Evolutionary conservation across 2,113 vertebrate genomes (phyloP), one percentile per base, ranked within the genome.

Genomic region (Pitta sordida): DNA sequence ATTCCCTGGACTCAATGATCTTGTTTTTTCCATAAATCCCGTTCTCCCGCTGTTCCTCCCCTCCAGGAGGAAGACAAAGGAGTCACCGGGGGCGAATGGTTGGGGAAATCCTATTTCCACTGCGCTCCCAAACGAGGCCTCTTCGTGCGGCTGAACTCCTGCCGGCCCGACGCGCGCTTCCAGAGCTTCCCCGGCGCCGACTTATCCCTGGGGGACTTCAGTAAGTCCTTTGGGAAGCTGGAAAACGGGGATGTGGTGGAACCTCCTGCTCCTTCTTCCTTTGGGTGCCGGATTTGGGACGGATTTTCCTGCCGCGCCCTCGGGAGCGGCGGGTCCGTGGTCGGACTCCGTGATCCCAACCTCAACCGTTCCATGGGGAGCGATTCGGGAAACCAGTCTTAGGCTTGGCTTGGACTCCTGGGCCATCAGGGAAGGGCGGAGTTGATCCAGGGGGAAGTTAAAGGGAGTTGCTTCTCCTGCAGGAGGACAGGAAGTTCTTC

Each of bases 61-160:
- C 43, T 24, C n/a, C 81, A 99, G 98, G 98, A 99, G 68, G 97
- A 98, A 20, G 95, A 98, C 11, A 62, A 24, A 9, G 98, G 98
- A 1, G 93, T 98, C 70, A 98, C 93, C 4, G 97, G 97, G 4
- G 99, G 99, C 0, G 97, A 96, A 5, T 98, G 98, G 86, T 92
- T 95, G 82, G 91, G 76, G 1, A 14, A 59, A 12, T 97, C 94
- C 14, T 96, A 96, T 64, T 99, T 99, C 93, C 13, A 0, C 0
- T 99, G 98, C 5, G 93, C 97, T 6, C 48, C 96, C 0, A 97
- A 91, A 71, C 97, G 97, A 5, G 98, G 98, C 30, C 94, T 99
- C 63, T 99, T 99, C 3, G 96, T 99, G 32, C 98, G 96, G 96
- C 90, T 98, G 22, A 90, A 76, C 4, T 97, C 96, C 46, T 99